phyloP scores from a whole-genome alignment of 2,797 vertebrate genomes.

The Chrysocyon brachyurus region DNA sequence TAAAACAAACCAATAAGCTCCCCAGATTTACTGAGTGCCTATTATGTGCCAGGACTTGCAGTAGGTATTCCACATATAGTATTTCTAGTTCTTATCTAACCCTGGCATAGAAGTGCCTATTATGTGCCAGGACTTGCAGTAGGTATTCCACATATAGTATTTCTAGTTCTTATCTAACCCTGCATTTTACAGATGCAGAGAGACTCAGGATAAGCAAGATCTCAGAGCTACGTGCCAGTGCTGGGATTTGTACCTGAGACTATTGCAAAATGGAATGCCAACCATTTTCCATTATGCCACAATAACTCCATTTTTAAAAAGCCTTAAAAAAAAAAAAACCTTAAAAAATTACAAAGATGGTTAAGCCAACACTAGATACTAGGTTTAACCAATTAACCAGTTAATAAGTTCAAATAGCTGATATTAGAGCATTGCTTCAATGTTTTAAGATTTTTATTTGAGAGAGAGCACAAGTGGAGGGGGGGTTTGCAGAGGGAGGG shows the following conservation, averaged over 20 bases:
- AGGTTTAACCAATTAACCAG: not conserved
- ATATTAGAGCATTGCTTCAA: not conserved
- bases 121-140: not conserved
- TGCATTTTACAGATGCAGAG: not conserved
- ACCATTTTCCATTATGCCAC: not conserved
- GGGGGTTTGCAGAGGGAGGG: too few species aligned
- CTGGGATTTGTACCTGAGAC: not conserved
- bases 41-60: not conserved
- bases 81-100: not conserved
- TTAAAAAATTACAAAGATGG: not conserved
- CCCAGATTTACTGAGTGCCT: not conserved
- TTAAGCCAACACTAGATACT: not conserved
- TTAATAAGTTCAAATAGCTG: conserved; percentile 29
- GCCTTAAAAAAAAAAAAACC: not conserved
- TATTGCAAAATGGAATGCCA: not conserved
- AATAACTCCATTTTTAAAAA: not conserved
- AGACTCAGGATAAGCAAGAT: not conserved
- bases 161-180: not conserved
- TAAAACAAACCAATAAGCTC: not conserved
- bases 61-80: conserved; percentile 12
- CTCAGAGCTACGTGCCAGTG: not conserved
- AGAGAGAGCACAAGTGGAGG: not conserved
- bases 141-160: conserved; percentile 15
- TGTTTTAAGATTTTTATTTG: not conserved
- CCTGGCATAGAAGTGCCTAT: not conserved